Evolutionary conservation across 2,113 vertebrate genomes (phyloP).

Genomic region (Beaufortia kweichowensis): DNA sequence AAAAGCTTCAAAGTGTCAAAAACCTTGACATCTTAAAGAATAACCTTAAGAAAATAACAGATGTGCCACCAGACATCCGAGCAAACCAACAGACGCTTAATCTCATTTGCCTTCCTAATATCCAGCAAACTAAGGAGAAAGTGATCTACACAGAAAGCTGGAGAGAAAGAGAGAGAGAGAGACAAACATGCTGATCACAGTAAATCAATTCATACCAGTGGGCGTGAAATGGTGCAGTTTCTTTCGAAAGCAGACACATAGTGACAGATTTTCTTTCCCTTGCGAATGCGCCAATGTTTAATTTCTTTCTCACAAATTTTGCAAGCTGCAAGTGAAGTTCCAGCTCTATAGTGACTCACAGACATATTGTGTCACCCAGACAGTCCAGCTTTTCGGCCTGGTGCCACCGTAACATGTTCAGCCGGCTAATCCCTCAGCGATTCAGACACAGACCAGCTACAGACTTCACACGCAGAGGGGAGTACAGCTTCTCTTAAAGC

Average conservation of each 20-base stretch:
- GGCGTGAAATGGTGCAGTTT: constrained; percentile 19
- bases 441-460: constrained; percentile 50
- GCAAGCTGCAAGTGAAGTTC: constrained; percentile 39
- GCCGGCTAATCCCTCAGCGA: constrained; percentile 55
- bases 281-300: constrained; percentile 56
- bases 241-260: not conserved
- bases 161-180: not conserved
- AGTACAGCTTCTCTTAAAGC: constrained; percentile 4
- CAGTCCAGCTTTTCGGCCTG: constrained; percentile 53
- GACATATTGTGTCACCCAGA: constrained; percentile 60
- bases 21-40: not conserved
- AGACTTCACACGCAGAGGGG: constrained; percentile 26
- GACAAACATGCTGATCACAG: not conserved
- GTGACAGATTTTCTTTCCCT: constrained; percentile 23
- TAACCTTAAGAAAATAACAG: not conserved
- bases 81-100: not conserved
- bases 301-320: constrained; percentile 9
- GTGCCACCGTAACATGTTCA: constrained; percentile 24
- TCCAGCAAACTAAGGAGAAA: not conserved
- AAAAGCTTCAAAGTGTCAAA: not conserved
- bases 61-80: not conserved
- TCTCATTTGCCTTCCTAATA: not conserved
- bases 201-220: constrained; percentile 4
- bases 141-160: not conserved
- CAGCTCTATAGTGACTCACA: constrained; percentile 47